phyloP scores from a whole-genome alignment of 2,888 invertebrate genomes.

The Alcis repandata region DNA sequence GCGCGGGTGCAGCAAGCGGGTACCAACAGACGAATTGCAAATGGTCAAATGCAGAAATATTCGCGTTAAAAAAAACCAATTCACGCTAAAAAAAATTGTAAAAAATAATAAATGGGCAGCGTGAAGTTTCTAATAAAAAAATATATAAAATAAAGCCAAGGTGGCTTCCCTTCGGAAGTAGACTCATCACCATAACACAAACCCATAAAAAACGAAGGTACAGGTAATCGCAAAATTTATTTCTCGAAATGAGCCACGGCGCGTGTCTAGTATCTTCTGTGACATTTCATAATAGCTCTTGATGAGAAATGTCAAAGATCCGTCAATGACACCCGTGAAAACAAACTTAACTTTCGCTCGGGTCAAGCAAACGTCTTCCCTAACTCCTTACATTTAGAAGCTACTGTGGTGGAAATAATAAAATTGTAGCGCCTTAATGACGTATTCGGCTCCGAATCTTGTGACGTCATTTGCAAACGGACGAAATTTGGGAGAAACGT shows the following conservation, averaged over 20 bases:
- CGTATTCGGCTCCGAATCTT: constrained; percentile 54
- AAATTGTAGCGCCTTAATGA: constrained; percentile 53
- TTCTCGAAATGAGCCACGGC: constrained; percentile 44
- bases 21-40: too few species aligned
- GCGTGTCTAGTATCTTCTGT: constrained; percentile 44
- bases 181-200: constrained; percentile 43
- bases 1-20: too few species aligned
- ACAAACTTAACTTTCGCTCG: constrained; percentile 10
- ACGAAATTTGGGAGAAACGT: constrained; percentile 47
- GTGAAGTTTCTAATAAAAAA: not conserved
- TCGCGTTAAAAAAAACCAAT: too few species aligned
- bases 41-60: too few species aligned
- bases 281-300: constrained; percentile 59
- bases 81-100: too few species aligned
- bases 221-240: constrained; percentile 46
- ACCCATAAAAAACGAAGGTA: constrained; percentile 38
- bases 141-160: not conserved
- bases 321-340: constrained; percentile 61
- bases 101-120: not conserved
- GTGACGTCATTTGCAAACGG: constrained; percentile 59
- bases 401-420: constrained; percentile 26
- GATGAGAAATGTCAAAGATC: constrained; percentile 64
- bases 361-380: constrained; percentile 19
- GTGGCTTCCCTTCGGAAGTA: constrained; percentile 9
- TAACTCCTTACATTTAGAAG: not conserved